phyloP scores from a whole-genome alignment of 2,888 invertebrate species.

The Meta bourneti region DNA sequence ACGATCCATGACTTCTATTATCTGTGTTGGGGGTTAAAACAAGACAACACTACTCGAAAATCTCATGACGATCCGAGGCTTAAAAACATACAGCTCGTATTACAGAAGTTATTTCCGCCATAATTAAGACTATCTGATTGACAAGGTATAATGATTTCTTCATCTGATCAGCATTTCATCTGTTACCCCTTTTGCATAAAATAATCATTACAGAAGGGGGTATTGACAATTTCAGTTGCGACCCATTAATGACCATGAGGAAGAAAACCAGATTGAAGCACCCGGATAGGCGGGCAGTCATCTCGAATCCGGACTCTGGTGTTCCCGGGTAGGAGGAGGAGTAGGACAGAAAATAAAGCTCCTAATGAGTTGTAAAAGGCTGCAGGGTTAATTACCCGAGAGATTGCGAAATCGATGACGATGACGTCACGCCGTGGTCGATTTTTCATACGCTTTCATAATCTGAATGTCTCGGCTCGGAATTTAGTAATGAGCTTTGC shows the following conservation, averaged over 20 bases:
- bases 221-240: conserved; percentile 64
- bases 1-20: too few relatives aligned
- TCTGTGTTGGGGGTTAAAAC: background rate
- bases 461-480: background rate
- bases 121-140: conserved; percentile 31
- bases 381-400: conserved; percentile 70
- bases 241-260: conserved; percentile 50
- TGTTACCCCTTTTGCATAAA: conserved; percentile 26
- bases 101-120: conserved; percentile 16
- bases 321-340: too few relatives aligned
- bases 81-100: background rate
- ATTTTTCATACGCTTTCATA: conserved; percentile 39
- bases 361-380: conserved; percentile 71
- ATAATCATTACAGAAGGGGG: conserved; percentile 33
- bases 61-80: too few relatives aligned
- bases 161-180: background rate
- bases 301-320: too few relatives aligned
- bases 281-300: background rate
- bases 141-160: background rate
- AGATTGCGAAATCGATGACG: conserved; percentile 73
- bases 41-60: background rate
- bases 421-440: conserved; percentile 52
- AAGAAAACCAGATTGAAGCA: conserved; percentile 38
- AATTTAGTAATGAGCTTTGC: background rate
- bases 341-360: background rate